Conservation (phyloP, 2,113 vertebrate genomes). For the Diphyllodes magnificus region DNA sequence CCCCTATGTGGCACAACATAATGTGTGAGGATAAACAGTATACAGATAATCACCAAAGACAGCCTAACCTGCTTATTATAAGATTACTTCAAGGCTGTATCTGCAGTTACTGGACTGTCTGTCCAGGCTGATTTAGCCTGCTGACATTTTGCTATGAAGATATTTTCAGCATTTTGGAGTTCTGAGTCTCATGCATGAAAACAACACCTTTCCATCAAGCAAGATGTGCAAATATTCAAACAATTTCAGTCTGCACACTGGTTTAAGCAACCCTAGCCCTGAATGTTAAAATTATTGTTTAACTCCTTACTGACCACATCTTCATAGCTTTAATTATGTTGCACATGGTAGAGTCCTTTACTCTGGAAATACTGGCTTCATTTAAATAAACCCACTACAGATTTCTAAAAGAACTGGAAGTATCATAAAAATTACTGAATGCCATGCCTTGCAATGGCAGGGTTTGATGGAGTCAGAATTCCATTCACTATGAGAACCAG, state of each 20-base stretch:
- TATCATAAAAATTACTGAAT: neutral
- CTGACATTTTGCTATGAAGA: neutral
- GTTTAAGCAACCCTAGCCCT: neutral
- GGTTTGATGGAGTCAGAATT: neutral
- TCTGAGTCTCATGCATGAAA: neutral
- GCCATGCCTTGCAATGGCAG: neutral
- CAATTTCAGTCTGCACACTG: neutral
- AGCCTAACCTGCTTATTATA: neutral
- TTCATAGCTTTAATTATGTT: neutral
- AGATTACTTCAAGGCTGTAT: neutral
- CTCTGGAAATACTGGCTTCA: neutral
- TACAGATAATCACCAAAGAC: neutral
- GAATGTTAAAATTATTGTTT: neutral
- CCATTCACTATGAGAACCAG: neutral
- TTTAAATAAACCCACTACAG: neutral
- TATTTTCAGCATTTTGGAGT: neutral
- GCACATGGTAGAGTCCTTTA: neutral
- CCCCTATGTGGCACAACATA: neutral
- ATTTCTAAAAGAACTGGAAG: neutral
- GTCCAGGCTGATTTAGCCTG: neutral
- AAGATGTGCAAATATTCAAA: neutral
- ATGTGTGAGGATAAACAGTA: neutral
- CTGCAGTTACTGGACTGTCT: neutral
- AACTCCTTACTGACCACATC: neutral
- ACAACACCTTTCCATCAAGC: neutral